Base-by-base conservation (phyloP, 2,888 invertebrate species). In the Lithodes maja region DNA sequence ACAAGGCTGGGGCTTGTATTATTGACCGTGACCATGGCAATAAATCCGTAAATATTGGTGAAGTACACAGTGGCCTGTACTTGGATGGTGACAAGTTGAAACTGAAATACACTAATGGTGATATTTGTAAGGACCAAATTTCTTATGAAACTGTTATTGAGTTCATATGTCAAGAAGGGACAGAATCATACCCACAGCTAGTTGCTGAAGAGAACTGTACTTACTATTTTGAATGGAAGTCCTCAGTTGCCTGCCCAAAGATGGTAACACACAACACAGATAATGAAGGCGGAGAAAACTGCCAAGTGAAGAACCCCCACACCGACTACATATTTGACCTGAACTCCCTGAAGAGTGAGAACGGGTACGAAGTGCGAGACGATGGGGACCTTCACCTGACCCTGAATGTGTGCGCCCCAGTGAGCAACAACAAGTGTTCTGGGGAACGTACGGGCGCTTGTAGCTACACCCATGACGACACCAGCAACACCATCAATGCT, bases 1-100 rank as follows among this genome's bases (percentile, higher is more conserved):
- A 91, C 33, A 88, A 83, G 49, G 87, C 91, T n/a, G 91, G 84
- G 3, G 88, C 91, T 33, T 91, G 91, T 69, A 61, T 88, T 33
- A 83, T 90, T 61, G 91, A 91, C 33, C 77, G 82, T 50, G 80
- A 83, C 12, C 71, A 90, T 61, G 74, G 86, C 52, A 89, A 90
- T 61, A 61, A 88, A 53, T 83, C 91, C 33, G 12, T 90, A 3
- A 91, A 83, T 71, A 83, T 91, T 83, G 85, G 89, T 33, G 82
- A 86, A 71, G 86, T 89, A 69, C 78, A 82, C 54, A 86, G 85
- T 89, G 91, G 91, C 3, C 91, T 87, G 5, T 90, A 80, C 77
- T 49, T 91, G n/a, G 91, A 91, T 52, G 68, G 86, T 75, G 90
- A 84, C 3, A 78, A 15, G n/a, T 77, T 91, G 15, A 88, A 86